Base-by-base conservation (phyloP, 2,888 invertebrate genomes). In the Pachymerium ferrugineum region DNA sequence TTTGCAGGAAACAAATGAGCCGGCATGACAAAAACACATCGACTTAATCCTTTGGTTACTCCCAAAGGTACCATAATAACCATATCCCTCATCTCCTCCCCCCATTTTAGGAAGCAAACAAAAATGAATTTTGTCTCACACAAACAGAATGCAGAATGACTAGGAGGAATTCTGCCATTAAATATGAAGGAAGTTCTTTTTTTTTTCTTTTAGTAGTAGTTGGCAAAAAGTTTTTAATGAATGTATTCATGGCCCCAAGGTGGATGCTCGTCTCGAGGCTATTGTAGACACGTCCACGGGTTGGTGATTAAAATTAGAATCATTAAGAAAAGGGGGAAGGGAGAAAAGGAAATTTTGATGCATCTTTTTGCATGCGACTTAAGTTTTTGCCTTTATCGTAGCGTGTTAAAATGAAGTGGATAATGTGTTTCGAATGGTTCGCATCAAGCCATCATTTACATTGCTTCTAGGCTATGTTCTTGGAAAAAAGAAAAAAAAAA, bases 341-440 rank as follows among this genome's bases (percentile, higher is more conserved):
- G 54, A 25, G 22, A 25, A 25, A 25, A 22, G 25, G 4, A 10
- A 25, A 8, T 54, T 54, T 54, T 54, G 25, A 54, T 25, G 25
- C 25, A 25, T 54, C 14, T 47, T 47, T 38, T 25, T 25, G 25
- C 54, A 47, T 47, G 16, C 19, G 54, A 54, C 25, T 54, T 47
- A 54, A 54, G 54, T 54, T 54, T 54, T 54, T 25, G n/a, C 54
- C 54, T 54, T 25, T 54, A 54, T 54, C 54, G 54, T 54, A 25
- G 54, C 54, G 54, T 54, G 54, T 54, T 54, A 54, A 54, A 54
- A 54, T 54, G 54, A 54, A 54, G 54, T 54, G 54, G 54, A 54
- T 54, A 54, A 54, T 54, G 54, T 54, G 54, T 54, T 54, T 54
- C 54, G 54, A 54, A 54, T 54, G 54, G 54, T 54, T 54, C 54